Base-by-base conservation (phyloP, 2,113 vertebrate species). In the Phrynosoma blainvillii region DNA sequence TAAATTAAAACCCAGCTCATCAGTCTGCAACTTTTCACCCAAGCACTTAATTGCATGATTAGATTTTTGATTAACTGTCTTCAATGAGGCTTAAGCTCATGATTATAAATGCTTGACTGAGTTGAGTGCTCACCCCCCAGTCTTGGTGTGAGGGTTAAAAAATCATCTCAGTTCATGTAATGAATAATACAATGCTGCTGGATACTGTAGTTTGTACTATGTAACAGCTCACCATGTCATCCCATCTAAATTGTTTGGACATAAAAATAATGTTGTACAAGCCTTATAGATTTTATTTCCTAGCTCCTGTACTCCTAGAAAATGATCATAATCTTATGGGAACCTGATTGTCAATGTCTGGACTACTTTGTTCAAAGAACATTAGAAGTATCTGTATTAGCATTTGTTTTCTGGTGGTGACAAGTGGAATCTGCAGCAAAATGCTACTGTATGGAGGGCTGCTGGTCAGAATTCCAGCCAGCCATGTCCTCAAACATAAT, bases 61-160 rank as follows among this genome's bases (percentile, higher is more conserved):
- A 21, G 1, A 66, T 77, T 82, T 78, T 2, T 52, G 20, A 40
- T 89, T 52, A 87, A 87, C 56, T 82, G 42, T 84, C 74, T 86
- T 54, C 14, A 70, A 4, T 70, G 86, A 11, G 10, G 73, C 79
- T 79, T 76, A 89, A 87, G 8, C 59, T 4, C 3, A 56, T 88
- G 2, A 70, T 85, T 59, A 10, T 75, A 32, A 40, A 4, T 40
- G 2, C 21, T 89, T 73, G 82, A 73, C 68, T 56, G 82, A 73
- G 71, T 23, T 71, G 42, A 42, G 16, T 21, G 27, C 82, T 84
- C 40, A 71, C 25, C 52, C 10, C 42, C 68, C 32, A 30, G 21
- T 56, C 16, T 84, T 54, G 82, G 13, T 62, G 13, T 16, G 59
- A 62, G 70, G 42, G 42, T 18, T 25, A 23, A 27, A 42, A 20